Evolutionary conservation across 2,888 invertebrate genomes (phyloP).

Genomic region (Eupithecia centaureata): DNA sequence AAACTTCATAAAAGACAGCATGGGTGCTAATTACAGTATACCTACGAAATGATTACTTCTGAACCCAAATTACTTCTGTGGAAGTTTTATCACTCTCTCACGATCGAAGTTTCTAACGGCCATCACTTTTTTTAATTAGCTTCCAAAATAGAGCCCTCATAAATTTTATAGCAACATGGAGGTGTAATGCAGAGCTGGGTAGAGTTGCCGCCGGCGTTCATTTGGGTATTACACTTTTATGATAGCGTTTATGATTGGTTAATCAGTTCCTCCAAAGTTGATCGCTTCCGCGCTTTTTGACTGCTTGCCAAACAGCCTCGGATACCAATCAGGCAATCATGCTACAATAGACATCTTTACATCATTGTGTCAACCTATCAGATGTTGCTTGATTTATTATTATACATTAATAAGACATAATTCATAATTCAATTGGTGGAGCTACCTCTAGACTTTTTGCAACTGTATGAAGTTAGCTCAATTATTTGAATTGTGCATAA

Average conservation of each 20-base stretch:
- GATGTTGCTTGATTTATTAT: neutral
- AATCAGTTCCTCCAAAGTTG: conserved; percentile 68
- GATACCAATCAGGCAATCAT: neutral
- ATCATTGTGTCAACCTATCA: neutral
- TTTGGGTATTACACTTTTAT: conserved; percentile 66
- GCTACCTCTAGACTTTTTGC: too few species aligned
- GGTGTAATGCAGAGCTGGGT: conserved; percentile 60
- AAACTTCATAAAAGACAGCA: conserved; percentile 38
- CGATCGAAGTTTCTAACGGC: conserved; percentile 72
- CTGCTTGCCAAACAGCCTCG: conserved; percentile 62
- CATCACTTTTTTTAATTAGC: conserved; percentile 79
- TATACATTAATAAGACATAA: too few species aligned
- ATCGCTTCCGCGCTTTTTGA: conserved; percentile 73
- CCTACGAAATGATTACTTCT: conserved; percentile 39
- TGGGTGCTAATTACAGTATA: conserved; percentile 49
- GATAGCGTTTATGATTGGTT: conserved; percentile 74
- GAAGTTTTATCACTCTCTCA: conserved; percentile 77
- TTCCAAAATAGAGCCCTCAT: conserved; percentile 77
- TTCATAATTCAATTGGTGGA: too few species aligned
- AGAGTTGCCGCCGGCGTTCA: conserved; percentile 53
- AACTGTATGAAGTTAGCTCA: too few species aligned
- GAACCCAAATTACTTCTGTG: conserved; percentile 57
- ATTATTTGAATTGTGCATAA: too few species aligned
- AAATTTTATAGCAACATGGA: conserved; percentile 77
- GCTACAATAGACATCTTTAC: neutral